Conservation (phyloP, 2,797 vertebrate genomes). For the Alouatta caraya region DNA sequence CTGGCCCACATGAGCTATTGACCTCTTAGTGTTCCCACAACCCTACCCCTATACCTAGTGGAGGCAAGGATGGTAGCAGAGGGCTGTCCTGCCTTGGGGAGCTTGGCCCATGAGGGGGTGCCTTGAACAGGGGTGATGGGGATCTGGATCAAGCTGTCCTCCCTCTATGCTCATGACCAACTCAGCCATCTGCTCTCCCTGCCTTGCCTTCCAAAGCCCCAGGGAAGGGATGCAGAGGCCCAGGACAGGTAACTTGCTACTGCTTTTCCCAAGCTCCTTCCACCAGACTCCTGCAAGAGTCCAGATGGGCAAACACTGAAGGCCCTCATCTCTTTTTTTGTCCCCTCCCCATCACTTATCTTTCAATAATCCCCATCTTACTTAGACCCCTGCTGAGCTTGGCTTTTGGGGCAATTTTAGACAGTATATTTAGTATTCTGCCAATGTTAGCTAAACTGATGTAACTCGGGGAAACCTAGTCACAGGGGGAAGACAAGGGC, state of each 20-base stretch:
- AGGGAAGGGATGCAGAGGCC: neutral
- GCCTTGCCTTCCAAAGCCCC: neutral
- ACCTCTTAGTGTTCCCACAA: neutral
- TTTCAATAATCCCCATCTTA: neutral
- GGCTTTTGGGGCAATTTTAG: neutral
- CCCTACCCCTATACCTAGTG: neutral
- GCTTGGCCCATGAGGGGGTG: rapidly evolving
- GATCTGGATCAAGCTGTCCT: neutral
- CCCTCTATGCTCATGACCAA: neutral
- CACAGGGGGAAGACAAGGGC: neutral
- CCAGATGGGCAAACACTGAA: neutral
- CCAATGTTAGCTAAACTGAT: neutral
- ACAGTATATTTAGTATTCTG: neutral
- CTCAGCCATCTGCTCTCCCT: no score
- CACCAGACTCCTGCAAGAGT: neutral
- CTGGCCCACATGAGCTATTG: neutral
- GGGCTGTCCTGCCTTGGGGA: neutral
- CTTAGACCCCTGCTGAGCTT: neutral
- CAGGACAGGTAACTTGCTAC: neutral
- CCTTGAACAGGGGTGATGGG: neutral
- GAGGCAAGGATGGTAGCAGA: neutral
- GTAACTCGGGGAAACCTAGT: neutral
- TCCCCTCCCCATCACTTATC: neutral
- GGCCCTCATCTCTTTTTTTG: neutral
- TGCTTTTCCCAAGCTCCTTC: neutral